A percentile compares a stretch with the other conserved stretches of the same genome.
Conservation (phyloP, 2,888 invertebrate species). For the Lordiphosa fenestrarum region DNA sequence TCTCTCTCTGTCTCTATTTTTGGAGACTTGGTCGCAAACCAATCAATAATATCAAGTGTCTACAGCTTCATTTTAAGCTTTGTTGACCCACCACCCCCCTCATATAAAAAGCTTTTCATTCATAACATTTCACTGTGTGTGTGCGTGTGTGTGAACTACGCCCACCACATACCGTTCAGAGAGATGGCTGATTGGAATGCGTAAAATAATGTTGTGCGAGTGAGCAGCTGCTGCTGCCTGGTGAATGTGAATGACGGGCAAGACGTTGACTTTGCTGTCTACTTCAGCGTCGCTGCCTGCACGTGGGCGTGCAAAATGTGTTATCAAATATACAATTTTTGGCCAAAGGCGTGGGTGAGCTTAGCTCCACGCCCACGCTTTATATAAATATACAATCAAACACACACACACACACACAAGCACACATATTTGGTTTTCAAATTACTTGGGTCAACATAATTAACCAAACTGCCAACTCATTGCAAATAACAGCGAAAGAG, state of each 20-base stretch:
- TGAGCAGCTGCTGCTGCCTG: constrained; percentile 9
- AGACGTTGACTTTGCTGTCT: constrained; percentile 22
- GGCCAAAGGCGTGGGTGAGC: constrained; percentile 3
- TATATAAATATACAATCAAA: constrained; percentile 32
- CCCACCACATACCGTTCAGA: constrained; percentile 43
- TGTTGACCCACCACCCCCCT: not conserved
- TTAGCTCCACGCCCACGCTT: constrained; percentile 43
- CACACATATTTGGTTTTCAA: constrained; percentile 54
- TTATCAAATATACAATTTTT: constrained; percentile 64
- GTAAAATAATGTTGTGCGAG: constrained; percentile 51
- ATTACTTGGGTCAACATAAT: constrained; percentile 66
- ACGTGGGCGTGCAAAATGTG: constrained; percentile 63
- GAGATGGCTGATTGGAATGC: constrained; percentile 65
- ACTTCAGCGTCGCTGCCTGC: constrained; percentile 35
- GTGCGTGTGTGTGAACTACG: constrained; percentile 12
- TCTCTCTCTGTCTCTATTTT: too few species aligned
- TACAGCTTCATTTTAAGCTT: constrained; percentile 26
- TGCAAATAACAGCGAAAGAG: constrained; percentile 29
- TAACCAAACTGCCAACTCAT: constrained; percentile 50
- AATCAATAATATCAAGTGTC: constrained; percentile 35
- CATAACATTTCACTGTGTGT: constrained; percentile 48
- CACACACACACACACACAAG: not conserved
- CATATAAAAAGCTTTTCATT: constrained; percentile 56
- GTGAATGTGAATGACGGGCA: constrained; percentile 56
- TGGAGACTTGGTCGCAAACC: constrained; percentile 17